Conservation (phyloP, 2,113 vertebrate genomes). For the Porphyrio hochstetteri region DNA sequence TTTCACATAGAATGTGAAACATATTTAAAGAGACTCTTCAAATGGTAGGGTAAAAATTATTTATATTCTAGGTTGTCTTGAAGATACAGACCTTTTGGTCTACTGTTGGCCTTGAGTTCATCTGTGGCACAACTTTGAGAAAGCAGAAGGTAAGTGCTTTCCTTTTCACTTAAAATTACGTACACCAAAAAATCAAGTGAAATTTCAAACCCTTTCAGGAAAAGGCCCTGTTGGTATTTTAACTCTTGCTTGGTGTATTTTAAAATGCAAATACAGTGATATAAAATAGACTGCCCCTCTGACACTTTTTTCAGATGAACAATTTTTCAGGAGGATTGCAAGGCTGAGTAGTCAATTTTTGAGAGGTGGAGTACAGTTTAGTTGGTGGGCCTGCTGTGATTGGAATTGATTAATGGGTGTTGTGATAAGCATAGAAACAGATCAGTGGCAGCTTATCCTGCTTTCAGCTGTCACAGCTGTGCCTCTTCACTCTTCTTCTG, state of each 20-base stretch:
- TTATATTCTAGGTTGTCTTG: background rate
- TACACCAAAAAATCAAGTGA: background rate
- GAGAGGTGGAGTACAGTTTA: conserved; percentile 50
- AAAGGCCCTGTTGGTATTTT: background rate
- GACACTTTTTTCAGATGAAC: conserved; percentile 23
- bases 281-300: background rate
- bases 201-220: background rate
- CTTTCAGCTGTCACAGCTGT: conserved; percentile 76
- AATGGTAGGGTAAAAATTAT: background rate
- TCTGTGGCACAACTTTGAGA: background rate
- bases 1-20: background rate
- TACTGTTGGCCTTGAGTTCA: background rate
- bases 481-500: conserved; percentile 66
- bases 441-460: conserved; percentile 63
- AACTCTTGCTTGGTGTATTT: background rate
- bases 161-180: background rate
- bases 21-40: background rate
- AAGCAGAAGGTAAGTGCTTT: background rate
- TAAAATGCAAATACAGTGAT: background rate
- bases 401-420: conserved; percentile 71
- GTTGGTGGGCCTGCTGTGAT: conserved; percentile 63
- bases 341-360: conserved; percentile 60
- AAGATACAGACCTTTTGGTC: background rate
- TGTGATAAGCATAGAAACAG: conserved; percentile 71
- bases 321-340: conserved; percentile 51